Percentiles rank a stretch among this genome's conserved stretches.
phyloP scores from a whole-genome alignment of 2,888 invertebrate genomes.

The Diplolepis rosae region DNA sequence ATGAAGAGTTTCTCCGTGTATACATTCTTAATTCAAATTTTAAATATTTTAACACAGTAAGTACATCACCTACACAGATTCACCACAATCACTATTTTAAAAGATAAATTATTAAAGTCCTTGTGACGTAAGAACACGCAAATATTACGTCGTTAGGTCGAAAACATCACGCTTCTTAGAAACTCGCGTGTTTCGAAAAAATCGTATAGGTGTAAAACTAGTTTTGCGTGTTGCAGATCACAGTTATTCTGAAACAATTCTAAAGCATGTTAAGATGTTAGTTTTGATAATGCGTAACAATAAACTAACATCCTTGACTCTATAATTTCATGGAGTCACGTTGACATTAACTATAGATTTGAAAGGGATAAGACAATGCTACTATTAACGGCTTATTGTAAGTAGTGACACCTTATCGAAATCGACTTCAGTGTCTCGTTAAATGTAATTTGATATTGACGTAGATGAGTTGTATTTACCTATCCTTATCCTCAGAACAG shows the following conservation, averaged over 20 bases:
- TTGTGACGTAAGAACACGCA: constrained; percentile 14
- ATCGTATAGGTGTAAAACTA: background rate
- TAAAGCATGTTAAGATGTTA: too few species aligned
- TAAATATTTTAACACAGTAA: too few species aligned
- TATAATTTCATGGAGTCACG: background rate
- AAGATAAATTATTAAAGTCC: background rate
- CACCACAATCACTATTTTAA: too few species aligned
- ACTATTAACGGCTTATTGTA: background rate
- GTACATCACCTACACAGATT: too few species aligned
- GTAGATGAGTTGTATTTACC: background rate
- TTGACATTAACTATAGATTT: constrained; percentile 4
- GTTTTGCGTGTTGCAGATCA: constrained; percentile 1
- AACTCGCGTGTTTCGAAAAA: background rate
- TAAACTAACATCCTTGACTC: background rate
- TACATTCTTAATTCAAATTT: too few species aligned
- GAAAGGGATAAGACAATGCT: background rate
- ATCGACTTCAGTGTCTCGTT: background rate
- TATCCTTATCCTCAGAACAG: background rate
- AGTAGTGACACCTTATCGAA: background rate
- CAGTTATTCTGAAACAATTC: background rate
- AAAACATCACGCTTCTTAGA: background rate
- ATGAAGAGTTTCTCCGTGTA: too few species aligned
- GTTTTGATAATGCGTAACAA: too few species aligned
- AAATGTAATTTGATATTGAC: background rate
- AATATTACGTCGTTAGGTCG: background rate